These are phyloP conservation scores for Drosophila phalerata DNA, from an alignment of 2,888 invertebrate species.

Conservation along the genomic window DNA sequence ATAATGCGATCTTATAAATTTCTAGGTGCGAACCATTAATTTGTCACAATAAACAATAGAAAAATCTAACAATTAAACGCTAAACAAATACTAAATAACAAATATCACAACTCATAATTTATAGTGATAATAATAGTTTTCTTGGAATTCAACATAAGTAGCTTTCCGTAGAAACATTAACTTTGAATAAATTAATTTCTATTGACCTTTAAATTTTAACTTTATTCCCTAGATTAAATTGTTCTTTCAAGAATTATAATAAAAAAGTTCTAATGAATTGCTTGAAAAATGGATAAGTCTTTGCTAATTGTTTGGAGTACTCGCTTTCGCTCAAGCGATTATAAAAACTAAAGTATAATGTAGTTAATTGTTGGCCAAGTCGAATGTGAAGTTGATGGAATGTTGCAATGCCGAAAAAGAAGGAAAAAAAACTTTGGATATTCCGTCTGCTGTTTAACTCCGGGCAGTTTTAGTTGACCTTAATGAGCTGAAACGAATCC, in stretches of 20 bases:
- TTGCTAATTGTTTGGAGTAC: conserved; percentile 20
- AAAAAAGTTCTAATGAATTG: conserved; percentile 3
- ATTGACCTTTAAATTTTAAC: neutral
- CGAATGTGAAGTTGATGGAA: conserved; percentile 10
- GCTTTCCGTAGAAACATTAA: neutral
- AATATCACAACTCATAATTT: conserved; percentile 22
- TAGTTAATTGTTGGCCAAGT: conserved; percentile 11
- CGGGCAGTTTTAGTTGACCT: conserved; percentile 15
- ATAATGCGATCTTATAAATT: conserved; percentile 5
- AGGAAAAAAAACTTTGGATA: neutral
- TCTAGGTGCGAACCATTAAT: conserved; percentile 53
- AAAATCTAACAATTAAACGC: neutral
- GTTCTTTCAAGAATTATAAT: neutral
- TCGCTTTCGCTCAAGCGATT: neutral
- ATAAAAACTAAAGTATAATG: neutral
- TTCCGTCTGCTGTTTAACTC: neutral
- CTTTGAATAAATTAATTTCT: neutral
- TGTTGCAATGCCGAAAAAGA: conserved; percentile 3
- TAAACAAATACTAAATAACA: conserved; percentile 13
- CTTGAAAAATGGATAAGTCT: neutral
- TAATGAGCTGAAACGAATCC: conserved; percentile 27
- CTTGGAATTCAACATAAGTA: neutral
- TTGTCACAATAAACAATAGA: conserved; percentile 29
- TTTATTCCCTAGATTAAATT: neutral
- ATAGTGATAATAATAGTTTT: neutral